These are phyloP conservation scores for Galaxias olidus DNA, from an alignment of 2,797 vertebrate genomes.

Conservation along the genomic window DNA sequence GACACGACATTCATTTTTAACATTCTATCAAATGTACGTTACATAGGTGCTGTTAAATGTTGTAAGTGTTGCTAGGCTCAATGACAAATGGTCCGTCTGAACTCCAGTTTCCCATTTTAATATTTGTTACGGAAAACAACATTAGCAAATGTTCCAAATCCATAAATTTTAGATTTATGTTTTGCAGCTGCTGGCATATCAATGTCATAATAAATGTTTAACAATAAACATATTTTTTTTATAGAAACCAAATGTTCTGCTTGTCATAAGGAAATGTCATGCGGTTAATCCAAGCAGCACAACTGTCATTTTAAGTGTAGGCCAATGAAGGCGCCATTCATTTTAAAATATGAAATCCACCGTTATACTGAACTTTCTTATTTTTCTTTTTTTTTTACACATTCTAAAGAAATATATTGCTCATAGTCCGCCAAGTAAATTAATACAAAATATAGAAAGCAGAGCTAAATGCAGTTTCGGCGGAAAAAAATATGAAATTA, in stretches of 20 bases:
- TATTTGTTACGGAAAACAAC: slow-evolving; percentile 25
- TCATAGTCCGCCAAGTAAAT: not conserved
- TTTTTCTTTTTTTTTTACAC: not conserved
- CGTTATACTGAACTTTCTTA: no score
- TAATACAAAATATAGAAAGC: not conserved
- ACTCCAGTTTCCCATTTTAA: slow-evolving; percentile 14
- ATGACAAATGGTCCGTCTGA: not conserved
- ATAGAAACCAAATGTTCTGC: slow-evolving; percentile 61
- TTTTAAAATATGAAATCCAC: slow-evolving; percentile 10
- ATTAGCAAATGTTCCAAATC: slow-evolving; percentile 44
- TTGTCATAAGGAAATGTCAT: slow-evolving; percentile 50
- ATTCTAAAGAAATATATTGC: not conserved
- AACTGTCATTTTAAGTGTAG: slow-evolving; percentile 31
- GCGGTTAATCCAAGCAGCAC: slow-evolving; percentile 26
- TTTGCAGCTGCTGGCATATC: slow-evolving; percentile 62
- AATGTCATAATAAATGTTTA: slow-evolving; percentile 47
- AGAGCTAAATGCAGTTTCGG: not conserved
- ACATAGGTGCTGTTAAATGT: not conserved
- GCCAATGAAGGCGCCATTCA: slow-evolving; percentile 13
- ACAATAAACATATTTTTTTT: slow-evolving; percentile 62
- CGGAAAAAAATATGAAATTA: not conserved
- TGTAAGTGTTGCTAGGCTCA: not conserved
- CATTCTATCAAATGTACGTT: not conserved
- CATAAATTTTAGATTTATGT: slow-evolving; percentile 59
- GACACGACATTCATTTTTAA: not conserved